Base-by-base conservation (phyloP, 2,113 vertebrate species). In the Neolamprologus tretocephalus region DNA sequence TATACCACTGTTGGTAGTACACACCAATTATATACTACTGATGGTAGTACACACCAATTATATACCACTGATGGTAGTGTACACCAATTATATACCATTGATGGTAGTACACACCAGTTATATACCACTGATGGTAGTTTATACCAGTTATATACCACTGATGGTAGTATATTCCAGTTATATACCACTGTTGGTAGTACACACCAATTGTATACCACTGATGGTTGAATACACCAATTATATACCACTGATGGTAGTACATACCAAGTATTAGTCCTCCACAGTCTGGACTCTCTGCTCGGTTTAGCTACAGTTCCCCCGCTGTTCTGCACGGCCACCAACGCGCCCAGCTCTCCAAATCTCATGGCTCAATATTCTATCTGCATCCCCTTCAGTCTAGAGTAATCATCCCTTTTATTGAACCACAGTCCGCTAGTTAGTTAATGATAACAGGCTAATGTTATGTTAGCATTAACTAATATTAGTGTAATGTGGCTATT, bases 151-250 rank as follows among this genome's bases (percentile, higher is more conserved):
- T n/a, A 1, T 53, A 53, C 19, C 19, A 53, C 19, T 53, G 19
- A 0, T 53, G 9, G 51, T 53, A 11, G 9, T 0, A 0, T 0
- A 53, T 0, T 3, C 51, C 19, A 10, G 0, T 23, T 54, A 12
- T 54, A 1, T 12, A 54, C n/a, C 3, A 54, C 2, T 21, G n/a
- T 0, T 21, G n/a, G 5, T 54, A 7, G 51, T 2, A 1, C 0
- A 54, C 2, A 54, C 10, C 51, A 54, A 6, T 11, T 54, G 11
- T 21, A 1, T 54, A 54, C 10, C 6, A 12, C 10, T 54, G n/a
- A 0, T 54, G 3, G 53, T 54, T 0, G 53, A 0, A 7, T 1
- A 54, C 10, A 54, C 2, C 3, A 55, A 4, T 55, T 55, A 55
- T 55, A 3, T 55, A 55, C 53, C 21, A 1, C 21, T 55, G 11